Evolutionary conservation across 2,113 vertebrate genomes (phyloP), one percentile per base, ranked within the genome.

Genomic region (Muntiacus reevesi): DNA sequence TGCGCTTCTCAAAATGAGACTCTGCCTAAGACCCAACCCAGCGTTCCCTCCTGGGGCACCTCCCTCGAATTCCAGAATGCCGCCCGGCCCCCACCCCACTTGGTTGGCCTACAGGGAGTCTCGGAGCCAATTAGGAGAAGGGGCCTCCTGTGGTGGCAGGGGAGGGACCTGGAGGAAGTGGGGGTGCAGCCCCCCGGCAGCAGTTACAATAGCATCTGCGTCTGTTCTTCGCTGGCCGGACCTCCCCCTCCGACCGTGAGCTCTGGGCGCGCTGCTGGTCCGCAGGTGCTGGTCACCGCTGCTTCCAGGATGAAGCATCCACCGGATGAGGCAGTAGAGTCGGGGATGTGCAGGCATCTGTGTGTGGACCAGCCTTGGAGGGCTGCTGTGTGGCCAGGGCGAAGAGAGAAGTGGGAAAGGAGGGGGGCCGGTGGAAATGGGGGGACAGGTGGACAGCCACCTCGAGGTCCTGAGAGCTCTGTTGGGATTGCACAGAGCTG

Each of bases 131-230:
- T 40, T 5, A 57, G 60, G 30, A 50, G 47, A 28, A 33, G 57
- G 40, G 0, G 0, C 28, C n/a, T n/a, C 14, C 74, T 21, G 11
- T 19, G 57, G 74, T 6, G 3, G 11, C 36, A 11, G 33, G 25
- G 17, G 19, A 14, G 5, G 21, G 47, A 43, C 0, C 14, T 0
- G 16, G 45, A 45, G 47, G 36, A 50, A 54, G 27, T 14, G 0
- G 21, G 15, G 55, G 11, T 21, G 0, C 0, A 0, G 3, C 67
- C 45, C n/a, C 7, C 50, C 1, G 0, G 8, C 27, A 2, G 45
- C 27, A 3, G 62, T 5, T 14, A 15, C 60, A 60, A 43, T 59
- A 23, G 15, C 5, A 1, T 7, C 6, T 7, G 30, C 25, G 0
- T 47, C 14, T 45, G n/a, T 8, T 33, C 50, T 62, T 60, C 28